Evolutionary conservation across 2,797 vertebrate genomes (phyloP).

Genomic region (Neomorphus geoffroyi): DNA sequence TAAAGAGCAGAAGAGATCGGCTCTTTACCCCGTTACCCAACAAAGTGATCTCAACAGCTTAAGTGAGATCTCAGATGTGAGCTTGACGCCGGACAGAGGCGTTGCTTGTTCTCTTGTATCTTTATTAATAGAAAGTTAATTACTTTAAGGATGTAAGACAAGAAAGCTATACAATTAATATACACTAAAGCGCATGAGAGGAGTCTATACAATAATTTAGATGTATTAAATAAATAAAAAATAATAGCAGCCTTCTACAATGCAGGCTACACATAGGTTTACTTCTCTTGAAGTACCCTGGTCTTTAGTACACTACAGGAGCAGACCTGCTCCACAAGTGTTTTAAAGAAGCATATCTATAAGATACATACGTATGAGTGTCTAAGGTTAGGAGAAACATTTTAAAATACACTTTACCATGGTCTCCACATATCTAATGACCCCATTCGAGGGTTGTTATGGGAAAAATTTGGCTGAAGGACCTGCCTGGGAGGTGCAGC

Average conservation of each 20-base stretch:
- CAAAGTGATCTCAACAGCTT: neutral
- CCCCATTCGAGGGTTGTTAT: conserved; percentile 73
- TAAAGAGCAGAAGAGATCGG: neutral
- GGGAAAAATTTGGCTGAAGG: conserved; percentile 65
- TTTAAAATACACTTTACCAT: conserved; percentile 80
- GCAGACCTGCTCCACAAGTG: conserved; percentile 82
- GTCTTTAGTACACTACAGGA: conserved; percentile 86
- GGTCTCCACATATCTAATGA: conserved; percentile 91
- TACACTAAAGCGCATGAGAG: conserved; percentile 18
- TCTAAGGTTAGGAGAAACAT: conserved; percentile 75
- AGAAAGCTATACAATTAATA: conserved; percentile 17
- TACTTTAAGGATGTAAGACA: conserved; percentile 18
- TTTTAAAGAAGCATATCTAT: conserved; percentile 93
- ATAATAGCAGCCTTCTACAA: conserved; percentile 91
- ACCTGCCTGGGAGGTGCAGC: conserved; percentile 44
- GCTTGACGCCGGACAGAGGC: neutral
- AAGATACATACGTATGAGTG: conserved; percentile 87
- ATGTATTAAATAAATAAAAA: conserved; percentile 90
- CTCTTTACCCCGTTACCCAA: neutral
- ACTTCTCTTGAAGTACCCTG: conserved; percentile 90
- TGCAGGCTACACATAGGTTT: conserved; percentile 87
- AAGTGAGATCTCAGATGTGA: neutral
- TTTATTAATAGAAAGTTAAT: conserved; percentile 49
- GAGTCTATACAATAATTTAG: conserved; percentile 71
- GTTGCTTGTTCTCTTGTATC: neutral